A percentile compares a stretch with the other conserved stretches of the same genome.
phyloP scores from a whole-genome alignment of 2,113 vertebrate genomes.

The Pandion haliaetus region DNA sequence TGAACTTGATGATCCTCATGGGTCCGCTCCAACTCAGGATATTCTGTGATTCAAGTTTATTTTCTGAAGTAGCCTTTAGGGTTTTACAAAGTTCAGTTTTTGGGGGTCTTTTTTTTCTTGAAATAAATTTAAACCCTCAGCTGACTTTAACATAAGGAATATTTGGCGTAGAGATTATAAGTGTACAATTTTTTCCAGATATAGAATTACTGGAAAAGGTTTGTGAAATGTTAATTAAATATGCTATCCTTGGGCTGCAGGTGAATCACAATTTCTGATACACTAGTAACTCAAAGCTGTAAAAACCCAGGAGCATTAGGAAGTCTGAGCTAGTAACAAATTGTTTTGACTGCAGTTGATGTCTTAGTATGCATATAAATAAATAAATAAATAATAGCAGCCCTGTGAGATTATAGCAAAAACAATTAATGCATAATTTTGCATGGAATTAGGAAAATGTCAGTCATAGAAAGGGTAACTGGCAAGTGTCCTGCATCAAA shows the following conservation, averaged over 20 bases:
- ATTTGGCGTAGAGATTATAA: background rate
- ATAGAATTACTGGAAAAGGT: background rate
- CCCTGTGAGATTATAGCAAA: background rate
- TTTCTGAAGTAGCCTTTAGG: background rate
- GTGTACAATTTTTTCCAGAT: background rate
- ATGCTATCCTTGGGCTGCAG: background rate
- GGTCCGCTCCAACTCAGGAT: background rate
- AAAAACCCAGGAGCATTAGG: background rate
- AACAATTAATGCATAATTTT: conserved; percentile 4
- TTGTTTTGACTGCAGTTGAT: background rate
- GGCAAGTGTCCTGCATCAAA: background rate
- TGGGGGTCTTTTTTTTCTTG: background rate
- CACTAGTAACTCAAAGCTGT: background rate
- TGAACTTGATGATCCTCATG: rapidly evolving
- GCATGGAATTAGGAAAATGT: conserved; percentile 7
- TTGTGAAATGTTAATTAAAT: background rate
- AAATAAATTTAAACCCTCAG: background rate
- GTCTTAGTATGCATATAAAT: background rate
- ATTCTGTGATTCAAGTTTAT: background rate
- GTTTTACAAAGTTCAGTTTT: background rate
- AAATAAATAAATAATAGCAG: background rate
- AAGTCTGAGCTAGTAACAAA: background rate
- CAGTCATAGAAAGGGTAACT: background rate
- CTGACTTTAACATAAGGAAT: background rate
- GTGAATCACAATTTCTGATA: background rate